These are phyloP conservation scores for Columba guinea DNA, from an alignment of 2,797 vertebrate species.

Conservation along the genomic window DNA sequence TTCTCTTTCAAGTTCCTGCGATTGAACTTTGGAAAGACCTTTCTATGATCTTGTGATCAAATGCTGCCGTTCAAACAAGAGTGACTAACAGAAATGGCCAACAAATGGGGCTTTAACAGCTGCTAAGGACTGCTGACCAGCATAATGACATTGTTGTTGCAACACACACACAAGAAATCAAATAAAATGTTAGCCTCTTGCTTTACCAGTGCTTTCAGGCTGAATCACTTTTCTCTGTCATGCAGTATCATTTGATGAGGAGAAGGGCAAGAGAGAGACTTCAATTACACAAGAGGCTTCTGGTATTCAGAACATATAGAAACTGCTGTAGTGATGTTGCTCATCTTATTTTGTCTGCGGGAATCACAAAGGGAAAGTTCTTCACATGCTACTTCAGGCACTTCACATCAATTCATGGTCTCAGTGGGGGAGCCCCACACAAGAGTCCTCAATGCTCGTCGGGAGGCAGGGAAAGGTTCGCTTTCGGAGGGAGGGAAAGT, in stretches of 20 bases:
- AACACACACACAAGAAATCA: background rate
- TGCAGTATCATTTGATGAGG: background rate
- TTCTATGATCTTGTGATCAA: conserved; percentile 55
- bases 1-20: conserved; percentile 34
- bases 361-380: background rate
- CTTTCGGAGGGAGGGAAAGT: background rate
- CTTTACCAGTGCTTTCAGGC: background rate
- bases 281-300: background rate
- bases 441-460: background rate
- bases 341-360: background rate
- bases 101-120: conserved; percentile 1
- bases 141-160: background rate
- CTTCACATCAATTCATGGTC: background rate
- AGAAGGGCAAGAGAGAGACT: background rate
- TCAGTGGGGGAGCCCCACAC: background rate
- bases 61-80: conserved; percentile 32
- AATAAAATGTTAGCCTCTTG: background rate
- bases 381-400: background rate
- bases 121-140: background rate
- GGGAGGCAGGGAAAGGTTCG: background rate
- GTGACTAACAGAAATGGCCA: background rate
- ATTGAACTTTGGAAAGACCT: conserved; percentile 38
- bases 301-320: background rate
- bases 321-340: background rate
- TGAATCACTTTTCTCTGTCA: background rate